Percentiles rank a stretch among this genome's conserved stretches.
phyloP scores from a whole-genome alignment of 2,113 vertebrate genomes.

The Chiloscyllium plagiosum region DNA sequence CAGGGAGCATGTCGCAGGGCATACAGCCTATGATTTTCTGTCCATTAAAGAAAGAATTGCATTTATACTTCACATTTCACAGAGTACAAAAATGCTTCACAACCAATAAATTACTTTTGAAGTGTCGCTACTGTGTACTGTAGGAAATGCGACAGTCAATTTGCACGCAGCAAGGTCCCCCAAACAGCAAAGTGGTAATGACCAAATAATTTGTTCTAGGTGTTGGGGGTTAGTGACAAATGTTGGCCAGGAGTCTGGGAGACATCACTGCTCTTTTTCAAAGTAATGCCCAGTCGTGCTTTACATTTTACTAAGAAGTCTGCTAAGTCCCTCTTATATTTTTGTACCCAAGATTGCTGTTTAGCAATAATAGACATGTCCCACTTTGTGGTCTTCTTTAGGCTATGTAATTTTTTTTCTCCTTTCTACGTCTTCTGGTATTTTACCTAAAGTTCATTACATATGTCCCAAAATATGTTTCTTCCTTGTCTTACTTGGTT shows the following conservation, averaged over 20 bases:
- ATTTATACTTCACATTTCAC: constrained; percentile 32
- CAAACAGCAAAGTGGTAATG: background rate
- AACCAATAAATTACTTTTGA: constrained; percentile 19
- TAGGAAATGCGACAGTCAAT: constrained; percentile 29
- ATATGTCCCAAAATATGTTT: background rate
- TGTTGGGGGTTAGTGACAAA: background rate
- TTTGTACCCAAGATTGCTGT: background rate
- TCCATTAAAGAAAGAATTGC: constrained; percentile 26
- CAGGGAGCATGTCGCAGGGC: background rate
- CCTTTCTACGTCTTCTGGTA: background rate
- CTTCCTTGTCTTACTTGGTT: background rate
- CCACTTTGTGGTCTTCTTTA: background rate
- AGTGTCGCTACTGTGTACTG: background rate
- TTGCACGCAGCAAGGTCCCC: constrained; percentile 12
- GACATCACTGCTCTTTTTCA: background rate
- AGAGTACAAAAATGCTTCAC: background rate
- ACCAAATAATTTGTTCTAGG: background rate
- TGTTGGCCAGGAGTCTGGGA: background rate
- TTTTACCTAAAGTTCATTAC: background rate
- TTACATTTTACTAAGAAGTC: background rate
- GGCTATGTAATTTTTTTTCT: background rate
- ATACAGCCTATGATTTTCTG: constrained; percentile 32
- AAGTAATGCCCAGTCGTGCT: background rate
- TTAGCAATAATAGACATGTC: background rate
- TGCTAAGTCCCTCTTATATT: background rate